Evolutionary conservation across 2,113 vertebrate genomes (phyloP), one percentile per base, ranked within the genome.

Genomic region (Corythoichthys intestinalis): DNA sequence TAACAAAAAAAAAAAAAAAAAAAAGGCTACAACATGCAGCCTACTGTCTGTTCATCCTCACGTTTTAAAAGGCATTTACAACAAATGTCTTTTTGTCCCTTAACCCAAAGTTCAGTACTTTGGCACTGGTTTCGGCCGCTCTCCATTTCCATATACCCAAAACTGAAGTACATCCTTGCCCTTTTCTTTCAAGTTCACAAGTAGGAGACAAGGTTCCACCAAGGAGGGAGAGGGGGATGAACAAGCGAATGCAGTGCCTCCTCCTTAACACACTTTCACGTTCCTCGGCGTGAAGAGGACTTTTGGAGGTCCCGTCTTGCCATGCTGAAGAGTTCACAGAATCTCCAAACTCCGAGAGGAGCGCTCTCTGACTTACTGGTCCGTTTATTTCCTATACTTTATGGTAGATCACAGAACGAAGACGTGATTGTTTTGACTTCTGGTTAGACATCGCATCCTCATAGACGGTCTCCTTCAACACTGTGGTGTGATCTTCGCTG

Each of bases 11-110:
- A 44, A 1, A 44, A 44, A 44, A 5, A 17, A 52, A 53, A 62
- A 62, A 41, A 20, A 86, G 85, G 87, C 86, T 86, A 73, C 85
- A 73, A 72, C 79, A 82, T 71, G 81, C 84, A 87, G 87, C 87
- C 86, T 38, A 73, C 81, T 82, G 80, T 71, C 68, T 52, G 64
- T 68, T 66, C 70, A 65, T 67, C 74, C 69, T 37, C 74, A 75
- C 71, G 72, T 59, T 72, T 67, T 38, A 53, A 80, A 85, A 87
- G 76, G 79, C 73, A 78, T 80, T 65, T 83, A 28, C 28, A 76
- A 77, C 67, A 73, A 75, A 73, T 57, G 74, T 81, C 76, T 72
- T 70, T 81, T 67, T 61, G 68, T 66, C 54, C 17, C 4, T 64
- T 61, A 10, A 17, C 35, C 35, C 15, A 54, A 54, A 54, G 65